Conservation (phyloP, 2,888 invertebrate genomes). For the Cephalotes varians region DNA sequence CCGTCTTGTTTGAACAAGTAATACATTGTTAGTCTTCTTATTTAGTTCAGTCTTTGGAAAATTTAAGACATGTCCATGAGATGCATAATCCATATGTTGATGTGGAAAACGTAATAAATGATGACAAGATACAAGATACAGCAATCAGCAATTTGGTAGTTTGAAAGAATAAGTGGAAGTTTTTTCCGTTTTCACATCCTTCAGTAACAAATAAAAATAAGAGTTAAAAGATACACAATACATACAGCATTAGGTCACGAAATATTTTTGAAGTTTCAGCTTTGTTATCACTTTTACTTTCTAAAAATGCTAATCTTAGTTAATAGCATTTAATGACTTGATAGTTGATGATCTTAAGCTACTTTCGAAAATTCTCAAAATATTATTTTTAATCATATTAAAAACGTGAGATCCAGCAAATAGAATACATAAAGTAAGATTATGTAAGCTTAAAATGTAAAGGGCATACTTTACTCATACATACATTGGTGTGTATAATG, state of each 20-base stretch:
- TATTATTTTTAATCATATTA: too few species aligned
- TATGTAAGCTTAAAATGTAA: constrained; percentile 2
- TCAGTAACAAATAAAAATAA: not conserved
- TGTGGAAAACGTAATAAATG: not conserved
- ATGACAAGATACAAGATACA: not conserved
- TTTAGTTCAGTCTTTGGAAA: not conserved
- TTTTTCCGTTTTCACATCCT: not conserved
- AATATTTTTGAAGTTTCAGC: not conserved
- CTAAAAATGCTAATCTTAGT: not conserved
- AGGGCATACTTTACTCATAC: not conserved
- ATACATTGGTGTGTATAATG: not conserved
- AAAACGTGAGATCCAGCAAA: not conserved
- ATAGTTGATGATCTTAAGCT: not conserved
- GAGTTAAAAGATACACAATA: too few species aligned
- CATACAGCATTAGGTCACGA: not conserved
- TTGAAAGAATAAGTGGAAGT: not conserved
- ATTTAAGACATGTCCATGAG: too few species aligned
- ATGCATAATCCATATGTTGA: not conserved
- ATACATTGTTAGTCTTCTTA: not conserved
- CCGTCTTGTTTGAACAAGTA: not conserved
- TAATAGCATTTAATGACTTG: not conserved
- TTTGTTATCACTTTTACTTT: not conserved
- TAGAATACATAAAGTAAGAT: not conserved
- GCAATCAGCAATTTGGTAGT: not conserved
- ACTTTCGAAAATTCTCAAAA: not conserved